Evolutionary conservation across 2,888 invertebrate genomes (phyloP).

Genomic region (Epistrophe eligans): DNA sequence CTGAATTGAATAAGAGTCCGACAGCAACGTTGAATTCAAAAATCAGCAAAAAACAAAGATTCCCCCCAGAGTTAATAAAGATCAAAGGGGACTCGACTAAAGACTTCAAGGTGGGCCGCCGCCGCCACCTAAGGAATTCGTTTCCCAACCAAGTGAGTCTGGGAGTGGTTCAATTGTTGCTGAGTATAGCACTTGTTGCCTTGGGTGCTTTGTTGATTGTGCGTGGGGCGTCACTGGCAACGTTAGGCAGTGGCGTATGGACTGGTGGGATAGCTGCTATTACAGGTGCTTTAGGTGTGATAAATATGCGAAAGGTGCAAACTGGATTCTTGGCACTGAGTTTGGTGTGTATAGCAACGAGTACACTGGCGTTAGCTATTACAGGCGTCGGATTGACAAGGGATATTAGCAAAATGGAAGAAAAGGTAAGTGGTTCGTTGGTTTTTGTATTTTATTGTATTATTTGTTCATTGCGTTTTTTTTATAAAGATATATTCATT

Average conservation of each 20-base stretch:
- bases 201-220: constrained; percentile 82
- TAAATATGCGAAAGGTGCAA: constrained; percentile 83
- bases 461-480: neutral
- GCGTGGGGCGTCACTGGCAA: constrained; percentile 82
- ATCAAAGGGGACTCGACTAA: constrained; percentile 80
- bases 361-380: constrained; percentile 83
- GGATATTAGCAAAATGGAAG: constrained; percentile 82
- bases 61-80: constrained; percentile 82
- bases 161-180: constrained; percentile 81
- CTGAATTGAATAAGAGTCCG: constrained; percentile 71
- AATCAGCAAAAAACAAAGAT: constrained; percentile 82
- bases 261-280: constrained; percentile 82
- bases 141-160: constrained; percentile 82
- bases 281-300: constrained; percentile 83
- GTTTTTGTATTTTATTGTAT: too few relatives aligned
- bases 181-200: constrained; percentile 82
- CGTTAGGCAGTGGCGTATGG: constrained; percentile 83
- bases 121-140: constrained; percentile 80
- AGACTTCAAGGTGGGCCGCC: constrained; percentile 77
- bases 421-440: constrained; percentile 77
- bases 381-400: constrained; percentile 83
- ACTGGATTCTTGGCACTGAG: constrained; percentile 83
- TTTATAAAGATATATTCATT: too few relatives aligned
- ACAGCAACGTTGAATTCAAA: constrained; percentile 81
- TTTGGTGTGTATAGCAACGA: constrained; percentile 83